Evolutionary conservation across 2,797 vertebrate genomes (phyloP).

Genomic region (Sebastes elongatus): DNA sequence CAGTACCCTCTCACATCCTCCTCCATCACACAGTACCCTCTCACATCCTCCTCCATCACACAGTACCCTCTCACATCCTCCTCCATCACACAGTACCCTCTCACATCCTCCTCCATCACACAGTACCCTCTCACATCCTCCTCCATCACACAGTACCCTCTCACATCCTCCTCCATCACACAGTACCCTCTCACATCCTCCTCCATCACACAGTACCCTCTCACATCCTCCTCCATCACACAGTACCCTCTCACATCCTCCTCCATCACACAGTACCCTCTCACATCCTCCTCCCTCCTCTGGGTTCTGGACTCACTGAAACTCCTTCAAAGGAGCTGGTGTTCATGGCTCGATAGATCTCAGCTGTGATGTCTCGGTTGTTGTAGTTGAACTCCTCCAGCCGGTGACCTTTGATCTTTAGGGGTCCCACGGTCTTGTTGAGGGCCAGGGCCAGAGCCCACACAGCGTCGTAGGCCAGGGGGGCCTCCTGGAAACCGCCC

Average conservation of each 20-base stretch:
- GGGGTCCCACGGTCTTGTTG: conserved; percentile 90
- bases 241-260: too few species aligned
- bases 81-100: too few species aligned
- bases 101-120: too few species aligned
- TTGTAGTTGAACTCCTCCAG: conserved; percentile 96
- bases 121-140: too few species aligned
- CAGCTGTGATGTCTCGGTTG: conserved; percentile 90
- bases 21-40: too few species aligned
- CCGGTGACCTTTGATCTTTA: conserved; percentile 84
- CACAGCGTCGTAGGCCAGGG: conserved; percentile 92
- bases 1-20: too few species aligned
- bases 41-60: too few species aligned
- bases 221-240: neutral
- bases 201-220: too few species aligned
- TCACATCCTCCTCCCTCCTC: neutral
- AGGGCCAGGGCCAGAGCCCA: conserved; percentile 93
- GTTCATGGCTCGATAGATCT: conserved; percentile 94
- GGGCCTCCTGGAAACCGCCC: conserved; percentile 93
- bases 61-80: too few species aligned
- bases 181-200: too few species aligned
- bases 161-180: too few species aligned
- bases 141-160: too few species aligned
- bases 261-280: neutral
- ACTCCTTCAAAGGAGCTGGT: conserved; percentile 95
- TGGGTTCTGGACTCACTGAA: conserved; percentile 80